Conservation (phyloP, 2,113 vertebrate genomes). For the Ptyas mucosa region DNA sequence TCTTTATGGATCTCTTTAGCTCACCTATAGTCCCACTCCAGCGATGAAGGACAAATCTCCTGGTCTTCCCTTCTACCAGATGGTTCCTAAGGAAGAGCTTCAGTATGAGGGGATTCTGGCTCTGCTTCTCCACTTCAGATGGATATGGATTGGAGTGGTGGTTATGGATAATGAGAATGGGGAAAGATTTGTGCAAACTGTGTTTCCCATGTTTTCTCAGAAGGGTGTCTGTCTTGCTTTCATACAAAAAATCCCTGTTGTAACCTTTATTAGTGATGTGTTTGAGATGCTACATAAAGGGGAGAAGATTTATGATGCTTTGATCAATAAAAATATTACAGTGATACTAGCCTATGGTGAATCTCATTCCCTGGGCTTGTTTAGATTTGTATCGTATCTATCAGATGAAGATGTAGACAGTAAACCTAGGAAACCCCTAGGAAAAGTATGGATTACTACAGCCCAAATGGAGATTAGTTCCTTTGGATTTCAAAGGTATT, state of each 20-base stretch:
- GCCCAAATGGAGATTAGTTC: neutral
- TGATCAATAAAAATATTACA: neutral
- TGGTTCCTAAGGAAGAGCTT: neutral
- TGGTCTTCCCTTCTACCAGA: neutral
- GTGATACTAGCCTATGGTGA: neutral
- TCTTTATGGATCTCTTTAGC: neutral
- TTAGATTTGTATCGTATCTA: neutral
- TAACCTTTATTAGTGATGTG: neutral
- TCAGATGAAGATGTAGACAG: neutral
- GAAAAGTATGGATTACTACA: neutral
- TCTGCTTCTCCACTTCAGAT: neutral
- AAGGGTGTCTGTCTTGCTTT: neutral
- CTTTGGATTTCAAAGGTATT: neutral
- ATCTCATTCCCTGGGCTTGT: neutral
- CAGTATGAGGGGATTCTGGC: neutral
- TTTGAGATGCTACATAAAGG: neutral
- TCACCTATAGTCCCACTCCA: neutral
- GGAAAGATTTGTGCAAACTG: neutral
- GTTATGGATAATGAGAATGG: neutral
- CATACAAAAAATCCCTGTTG: neutral
- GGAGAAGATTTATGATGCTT: neutral
- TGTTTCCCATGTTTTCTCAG: neutral
- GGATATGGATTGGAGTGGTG: neutral
- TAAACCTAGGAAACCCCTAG: neutral
- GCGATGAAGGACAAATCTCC: neutral